These are phyloP conservation scores for Mesoclemmys tuberculata DNA, from an alignment of 2,113 vertebrate genomes.

Conservation along the genomic window DNA sequence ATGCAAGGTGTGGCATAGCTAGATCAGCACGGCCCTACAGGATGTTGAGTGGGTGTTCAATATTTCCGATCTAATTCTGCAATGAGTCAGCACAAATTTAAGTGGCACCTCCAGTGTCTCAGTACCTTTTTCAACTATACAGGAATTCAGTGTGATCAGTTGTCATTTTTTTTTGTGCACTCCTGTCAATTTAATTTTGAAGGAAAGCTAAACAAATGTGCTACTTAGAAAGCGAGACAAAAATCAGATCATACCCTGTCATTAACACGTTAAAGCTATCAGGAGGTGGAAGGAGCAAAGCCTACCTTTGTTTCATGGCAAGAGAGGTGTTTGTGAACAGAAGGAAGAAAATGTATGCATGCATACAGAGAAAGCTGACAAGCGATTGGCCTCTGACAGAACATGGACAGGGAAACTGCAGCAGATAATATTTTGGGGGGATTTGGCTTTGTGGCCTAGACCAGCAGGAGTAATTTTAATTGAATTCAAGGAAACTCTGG, in stretches of 20 bases:
- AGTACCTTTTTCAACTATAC: not conserved
- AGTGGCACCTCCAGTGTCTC: not conserved
- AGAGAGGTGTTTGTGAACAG: not conserved
- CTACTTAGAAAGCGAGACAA: not conserved
- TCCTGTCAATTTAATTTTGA: not conserved
- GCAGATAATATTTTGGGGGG: not conserved
- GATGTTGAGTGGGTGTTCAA: not conserved
- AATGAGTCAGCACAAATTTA: not conserved
- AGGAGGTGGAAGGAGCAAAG: not conserved
- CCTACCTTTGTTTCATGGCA: not conserved
- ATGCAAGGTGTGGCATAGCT: not conserved
- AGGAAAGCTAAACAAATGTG: not conserved
- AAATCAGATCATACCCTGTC: not conserved
- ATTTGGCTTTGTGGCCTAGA: not conserved
- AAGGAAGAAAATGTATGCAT: not conserved
- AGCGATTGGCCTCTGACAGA: not conserved
- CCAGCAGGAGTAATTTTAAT: not conserved
- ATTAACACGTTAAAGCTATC: not conserved
- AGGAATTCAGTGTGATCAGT: not conserved
- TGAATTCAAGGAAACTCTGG: not conserved
- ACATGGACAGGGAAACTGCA: not conserved
- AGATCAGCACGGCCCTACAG: not conserved
- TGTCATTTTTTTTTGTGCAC: too few relatives aligned
- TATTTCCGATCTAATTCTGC: not conserved
- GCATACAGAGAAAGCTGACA: not conserved